These are phyloP conservation scores for Columba livia DNA, from an alignment of 2,113 vertebrate species.

Conservation along the genomic window DNA sequence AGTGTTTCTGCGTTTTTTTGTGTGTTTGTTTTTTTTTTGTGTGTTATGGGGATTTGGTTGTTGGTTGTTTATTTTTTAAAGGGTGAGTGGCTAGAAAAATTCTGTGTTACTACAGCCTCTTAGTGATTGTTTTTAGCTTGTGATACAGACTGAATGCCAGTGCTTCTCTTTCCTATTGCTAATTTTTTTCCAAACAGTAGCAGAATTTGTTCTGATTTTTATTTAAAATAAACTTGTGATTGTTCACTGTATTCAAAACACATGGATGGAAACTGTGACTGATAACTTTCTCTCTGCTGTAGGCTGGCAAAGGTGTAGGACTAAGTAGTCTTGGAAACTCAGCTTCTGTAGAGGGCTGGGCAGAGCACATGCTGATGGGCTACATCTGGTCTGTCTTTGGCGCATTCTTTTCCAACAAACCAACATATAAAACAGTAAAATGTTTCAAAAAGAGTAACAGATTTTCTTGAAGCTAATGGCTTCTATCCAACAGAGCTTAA, in stretches of 20 bases:
- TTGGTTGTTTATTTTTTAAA: not conserved
- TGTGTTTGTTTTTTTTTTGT: too few species aligned
- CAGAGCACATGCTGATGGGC: not conserved
- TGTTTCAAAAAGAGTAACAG: not conserved
- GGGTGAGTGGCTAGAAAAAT: not conserved
- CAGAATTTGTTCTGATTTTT: not conserved
- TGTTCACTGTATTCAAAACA: not conserved
- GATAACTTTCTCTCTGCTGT: not conserved
- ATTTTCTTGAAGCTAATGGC: not conserved
- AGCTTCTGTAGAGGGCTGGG: not conserved
- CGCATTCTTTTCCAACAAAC: rapidly evolving
- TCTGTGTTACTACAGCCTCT: not conserved
- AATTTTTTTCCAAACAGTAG: not conserved
- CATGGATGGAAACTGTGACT: not conserved
- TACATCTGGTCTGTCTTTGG: not conserved
- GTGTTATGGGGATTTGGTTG: too few species aligned
- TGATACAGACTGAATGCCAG: not conserved
- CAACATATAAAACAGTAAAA: not conserved
- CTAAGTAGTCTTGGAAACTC: not conserved
- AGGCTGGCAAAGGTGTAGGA: not conserved
- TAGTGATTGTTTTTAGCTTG: not conserved
- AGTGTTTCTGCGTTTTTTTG: too few species aligned
- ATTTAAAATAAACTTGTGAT: not conserved
- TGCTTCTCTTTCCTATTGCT: not conserved
- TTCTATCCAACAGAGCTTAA: not conserved